Evolutionary conservation across 2,113 vertebrate species (phyloP).

Genomic region (Gadus chalcogrammus): DNA sequence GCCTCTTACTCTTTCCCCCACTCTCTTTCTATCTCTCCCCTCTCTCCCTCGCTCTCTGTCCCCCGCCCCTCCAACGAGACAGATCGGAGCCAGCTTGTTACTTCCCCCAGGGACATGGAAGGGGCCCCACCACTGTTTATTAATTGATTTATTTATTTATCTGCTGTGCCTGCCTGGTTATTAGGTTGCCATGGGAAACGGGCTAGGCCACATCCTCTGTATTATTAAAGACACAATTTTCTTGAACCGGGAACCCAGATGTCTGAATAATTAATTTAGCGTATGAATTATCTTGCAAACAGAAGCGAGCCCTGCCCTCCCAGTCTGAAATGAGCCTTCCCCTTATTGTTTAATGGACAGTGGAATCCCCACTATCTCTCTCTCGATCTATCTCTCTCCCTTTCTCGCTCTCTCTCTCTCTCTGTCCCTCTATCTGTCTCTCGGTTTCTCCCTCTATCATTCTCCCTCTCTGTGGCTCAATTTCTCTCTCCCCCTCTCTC

Average conservation of each 20-base stretch:
- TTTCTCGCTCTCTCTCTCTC: too few species aligned
- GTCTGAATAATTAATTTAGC: constrained; percentile 80
- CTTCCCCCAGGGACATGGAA: constrained; percentile 51
- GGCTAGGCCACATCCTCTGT: constrained; percentile 68
- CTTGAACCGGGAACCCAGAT: constrained; percentile 78
- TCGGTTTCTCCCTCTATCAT: neutral
- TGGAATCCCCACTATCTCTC: constrained; percentile 58
- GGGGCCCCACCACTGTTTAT: constrained; percentile 71
- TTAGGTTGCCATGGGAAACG: constrained; percentile 80
- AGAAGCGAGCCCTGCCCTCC: constrained; percentile 49
- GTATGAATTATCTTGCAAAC: constrained; percentile 75
- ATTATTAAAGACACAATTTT: constrained; percentile 79
- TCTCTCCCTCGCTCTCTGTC: constrained; percentile 39
- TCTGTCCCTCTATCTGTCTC: too few species aligned
- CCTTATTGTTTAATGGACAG: constrained; percentile 72
- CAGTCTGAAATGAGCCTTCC: constrained; percentile 62
- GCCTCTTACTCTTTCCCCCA: too few species aligned
- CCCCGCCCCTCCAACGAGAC: constrained; percentile 55
- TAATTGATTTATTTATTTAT: constrained; percentile 84
- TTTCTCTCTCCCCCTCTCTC: too few species aligned
- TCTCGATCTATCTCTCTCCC: neutral
- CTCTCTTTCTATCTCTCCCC: neutral
- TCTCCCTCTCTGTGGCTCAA: neutral
- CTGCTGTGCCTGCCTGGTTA: constrained; percentile 72
- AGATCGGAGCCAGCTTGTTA: constrained; percentile 55